A percentile compares a stretch with the other conserved stretches of the same genome.
Conservation (phyloP, 2,797 vertebrate species). For the Presbytis comata region DNA sequence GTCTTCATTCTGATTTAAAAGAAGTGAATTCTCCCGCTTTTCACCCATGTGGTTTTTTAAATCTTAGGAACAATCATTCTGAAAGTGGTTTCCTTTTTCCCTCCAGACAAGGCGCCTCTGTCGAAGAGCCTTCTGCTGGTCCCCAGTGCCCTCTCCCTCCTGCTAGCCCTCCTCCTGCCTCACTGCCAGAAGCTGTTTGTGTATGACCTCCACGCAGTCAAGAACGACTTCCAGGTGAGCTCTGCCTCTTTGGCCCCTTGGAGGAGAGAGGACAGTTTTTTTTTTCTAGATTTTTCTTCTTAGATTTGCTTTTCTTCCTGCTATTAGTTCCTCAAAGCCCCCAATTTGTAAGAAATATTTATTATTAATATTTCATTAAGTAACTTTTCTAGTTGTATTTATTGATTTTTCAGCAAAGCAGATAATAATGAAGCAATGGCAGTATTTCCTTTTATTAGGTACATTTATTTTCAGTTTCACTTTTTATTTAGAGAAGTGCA, state of each 20-base stretch:
- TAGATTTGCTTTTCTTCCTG: background rate
- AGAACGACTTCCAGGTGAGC: constrained; percentile 91
- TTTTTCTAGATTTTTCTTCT: background rate
- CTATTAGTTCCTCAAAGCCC: background rate
- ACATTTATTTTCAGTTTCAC: background rate
- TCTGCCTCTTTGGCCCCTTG: background rate
- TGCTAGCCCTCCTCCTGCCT: constrained; percentile 91
- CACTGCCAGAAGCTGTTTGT: constrained; percentile 93
- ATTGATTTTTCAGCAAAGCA: background rate
- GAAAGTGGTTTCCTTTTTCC: constrained; percentile 61
- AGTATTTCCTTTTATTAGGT: background rate
- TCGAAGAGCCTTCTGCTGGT: constrained; percentile 95
- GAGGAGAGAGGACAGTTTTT: background rate
- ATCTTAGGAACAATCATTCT: background rate
- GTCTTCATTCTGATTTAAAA: background rate
- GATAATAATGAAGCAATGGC: background rate
- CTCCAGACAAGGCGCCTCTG: constrained; percentile 95
- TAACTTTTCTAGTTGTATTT: background rate
- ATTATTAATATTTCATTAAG: background rate
- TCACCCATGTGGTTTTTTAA: background rate
- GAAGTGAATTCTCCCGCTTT: constrained; percentile 13
- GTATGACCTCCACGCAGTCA: constrained; percentile 92
- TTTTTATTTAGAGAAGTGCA: constrained; percentile 5
- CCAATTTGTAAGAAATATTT: background rate
- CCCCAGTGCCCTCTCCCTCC: constrained; percentile 91